Evolutionary conservation across 2,797 vertebrate species (phyloP).

Genomic region (Salarias fasciatus): DNA sequence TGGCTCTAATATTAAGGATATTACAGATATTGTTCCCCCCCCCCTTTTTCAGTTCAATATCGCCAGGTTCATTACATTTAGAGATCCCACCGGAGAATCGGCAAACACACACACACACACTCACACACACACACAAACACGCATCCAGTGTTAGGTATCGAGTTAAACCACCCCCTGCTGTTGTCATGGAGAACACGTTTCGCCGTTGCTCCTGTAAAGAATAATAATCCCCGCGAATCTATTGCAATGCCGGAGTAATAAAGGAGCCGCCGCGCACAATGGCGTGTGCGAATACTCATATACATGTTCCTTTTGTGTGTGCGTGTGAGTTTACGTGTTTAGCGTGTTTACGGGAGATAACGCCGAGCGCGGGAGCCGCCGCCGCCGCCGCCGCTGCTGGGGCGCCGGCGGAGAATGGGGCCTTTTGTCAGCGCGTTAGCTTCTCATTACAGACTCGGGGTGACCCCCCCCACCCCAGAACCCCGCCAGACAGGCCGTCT

Average conservation of each 20-base stretch:
- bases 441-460: constrained; percentile 76
- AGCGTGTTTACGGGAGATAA: constrained; percentile 79
- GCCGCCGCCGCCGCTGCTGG: constrained; percentile 22
- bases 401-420: constrained; percentile 57
- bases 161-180: constrained; percentile 30
- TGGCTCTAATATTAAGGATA: constrained; percentile 24
- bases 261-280: constrained; percentile 40
- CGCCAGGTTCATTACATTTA: constrained; percentile 54
- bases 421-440: constrained; percentile 69
- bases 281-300: constrained; percentile 20
- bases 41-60: constrained; percentile 50
- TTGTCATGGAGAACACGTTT: constrained; percentile 72
- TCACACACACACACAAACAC: not conserved
- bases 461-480: constrained; percentile 64
- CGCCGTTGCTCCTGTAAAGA: constrained; percentile 56
- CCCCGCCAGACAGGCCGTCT: constrained; percentile 74
- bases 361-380: constrained; percentile 9
- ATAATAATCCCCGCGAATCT: constrained; percentile 67
- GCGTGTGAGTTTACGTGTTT: constrained; percentile 55
- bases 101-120: constrained; percentile 4
- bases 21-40: constrained; percentile 7
- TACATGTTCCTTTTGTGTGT: constrained; percentile 61
- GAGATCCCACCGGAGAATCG: constrained; percentile 34
- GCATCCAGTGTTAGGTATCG: not conserved
- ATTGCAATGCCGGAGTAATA: constrained; percentile 54